These are phyloP conservation scores for Synodontis membranacea DNA, from an alignment of 2,113 vertebrate species.

Conservation along the genomic window DNA sequence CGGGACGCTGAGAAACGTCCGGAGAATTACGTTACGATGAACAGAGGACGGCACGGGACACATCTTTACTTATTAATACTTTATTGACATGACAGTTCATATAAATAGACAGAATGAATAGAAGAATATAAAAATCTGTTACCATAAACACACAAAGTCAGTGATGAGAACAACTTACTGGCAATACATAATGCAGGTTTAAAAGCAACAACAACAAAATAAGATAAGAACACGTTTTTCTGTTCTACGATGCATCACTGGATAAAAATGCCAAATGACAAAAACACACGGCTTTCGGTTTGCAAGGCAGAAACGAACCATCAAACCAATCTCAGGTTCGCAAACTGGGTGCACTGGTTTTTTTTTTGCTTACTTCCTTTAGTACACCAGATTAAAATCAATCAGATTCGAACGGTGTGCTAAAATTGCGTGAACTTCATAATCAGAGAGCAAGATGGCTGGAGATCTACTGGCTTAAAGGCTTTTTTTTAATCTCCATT, in stretches of 20 bases:
- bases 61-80: neutral
- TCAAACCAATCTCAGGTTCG: neutral
- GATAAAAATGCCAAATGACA: neutral
- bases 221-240: too few species aligned
- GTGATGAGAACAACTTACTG: neutral
- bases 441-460: neutral
- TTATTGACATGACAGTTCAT: neutral
- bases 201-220: neutral
- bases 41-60: neutral
- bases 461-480: neutral
- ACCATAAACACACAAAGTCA: neutral
- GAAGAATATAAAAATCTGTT: conserved; percentile 7
- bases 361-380: neutral
- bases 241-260: neutral
- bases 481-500: neutral
- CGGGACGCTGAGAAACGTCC: too few species aligned
- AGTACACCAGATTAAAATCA: neutral
- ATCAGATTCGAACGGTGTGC: neutral
- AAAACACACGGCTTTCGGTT: neutral
- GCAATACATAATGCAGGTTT: neutral
- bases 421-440: neutral
- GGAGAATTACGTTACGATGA: too few species aligned
- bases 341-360: neutral
- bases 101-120: neutral
- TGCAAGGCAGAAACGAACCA: neutral